phyloP scores from a whole-genome alignment of 2,113 vertebrate species.

The Cephalopterus ornatus region DNA sequence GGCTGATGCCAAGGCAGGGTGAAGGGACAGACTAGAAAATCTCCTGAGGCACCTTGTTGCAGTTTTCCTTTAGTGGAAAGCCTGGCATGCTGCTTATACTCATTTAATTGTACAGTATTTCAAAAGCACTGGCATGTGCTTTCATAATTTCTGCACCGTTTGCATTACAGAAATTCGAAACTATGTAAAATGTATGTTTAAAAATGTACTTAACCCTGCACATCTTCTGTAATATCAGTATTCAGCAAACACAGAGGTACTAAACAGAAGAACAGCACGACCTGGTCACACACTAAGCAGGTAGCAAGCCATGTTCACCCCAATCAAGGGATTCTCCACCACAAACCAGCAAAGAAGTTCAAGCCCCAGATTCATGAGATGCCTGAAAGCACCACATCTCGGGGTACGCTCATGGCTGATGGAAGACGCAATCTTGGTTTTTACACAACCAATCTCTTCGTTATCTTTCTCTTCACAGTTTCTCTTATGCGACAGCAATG shows the following conservation, averaged over 20 bases:
- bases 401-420: not conserved
- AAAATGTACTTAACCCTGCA: not conserved
- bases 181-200: not conserved
- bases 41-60: not conserved
- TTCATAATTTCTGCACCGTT: not conserved
- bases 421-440: not conserved
- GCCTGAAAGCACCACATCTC: not conserved
- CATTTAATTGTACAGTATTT: not conserved
- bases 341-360: not conserved
- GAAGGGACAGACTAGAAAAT: not conserved
- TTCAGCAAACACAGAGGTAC: not conserved
- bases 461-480: not conserved
- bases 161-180: not conserved
- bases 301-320: not conserved
- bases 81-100: not conserved
- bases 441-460: not conserved
- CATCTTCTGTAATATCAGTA: not conserved
- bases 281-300: not conserved
- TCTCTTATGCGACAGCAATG: not conserved
- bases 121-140: not conserved
- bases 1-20: not conserved
- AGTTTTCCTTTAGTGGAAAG: not conserved
- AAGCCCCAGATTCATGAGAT: not conserved
- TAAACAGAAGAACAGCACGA: not conserved
- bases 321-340: not conserved